Evolutionary conservation across 2,113 vertebrate species (phyloP).

Genomic region (Ictalurus punctatus): DNA sequence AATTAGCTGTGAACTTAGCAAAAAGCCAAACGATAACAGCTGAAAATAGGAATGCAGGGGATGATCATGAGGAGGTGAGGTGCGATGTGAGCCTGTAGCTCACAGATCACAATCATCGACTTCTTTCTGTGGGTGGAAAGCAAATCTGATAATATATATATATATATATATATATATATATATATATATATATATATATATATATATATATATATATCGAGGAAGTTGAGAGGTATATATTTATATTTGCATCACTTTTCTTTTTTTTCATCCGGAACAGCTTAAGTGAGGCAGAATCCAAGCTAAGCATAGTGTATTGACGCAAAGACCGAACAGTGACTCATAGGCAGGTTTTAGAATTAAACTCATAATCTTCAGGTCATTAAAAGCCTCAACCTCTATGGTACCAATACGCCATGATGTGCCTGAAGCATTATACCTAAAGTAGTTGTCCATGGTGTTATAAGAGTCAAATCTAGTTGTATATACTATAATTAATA

Average conservation of each 20-base stretch:
- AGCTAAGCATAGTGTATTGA: background rate
- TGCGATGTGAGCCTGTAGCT: conserved; percentile 5
- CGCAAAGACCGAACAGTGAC: background rate
- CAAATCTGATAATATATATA: background rate
- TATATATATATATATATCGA: background rate
- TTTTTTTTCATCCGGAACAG: background rate
- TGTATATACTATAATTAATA: background rate
- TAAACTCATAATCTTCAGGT: background rate
- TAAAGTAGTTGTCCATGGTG: background rate
- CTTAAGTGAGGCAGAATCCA: background rate
- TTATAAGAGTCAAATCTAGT: background rate
- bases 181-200: no score
- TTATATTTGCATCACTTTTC: background rate
- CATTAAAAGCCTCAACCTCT: background rate
- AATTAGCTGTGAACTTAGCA: conserved; percentile 29
- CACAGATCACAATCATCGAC: conserved; percentile 26
- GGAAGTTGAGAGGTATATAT: background rate
- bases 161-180: background rate
- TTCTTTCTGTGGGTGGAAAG: conserved; percentile 13
- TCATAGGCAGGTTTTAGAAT: conserved; percentile 14
- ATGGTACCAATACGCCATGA: background rate
- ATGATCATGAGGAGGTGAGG: conserved; percentile 25
- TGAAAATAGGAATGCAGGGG: conserved; percentile 29
- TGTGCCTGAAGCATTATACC: background rate
- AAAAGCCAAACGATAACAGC: conserved; percentile 12